Percentiles rank a stretch among this genome's conserved stretches.
phyloP scores from a whole-genome alignment of 2,888 invertebrate genomes.

The Dolomedes plantarius region DNA sequence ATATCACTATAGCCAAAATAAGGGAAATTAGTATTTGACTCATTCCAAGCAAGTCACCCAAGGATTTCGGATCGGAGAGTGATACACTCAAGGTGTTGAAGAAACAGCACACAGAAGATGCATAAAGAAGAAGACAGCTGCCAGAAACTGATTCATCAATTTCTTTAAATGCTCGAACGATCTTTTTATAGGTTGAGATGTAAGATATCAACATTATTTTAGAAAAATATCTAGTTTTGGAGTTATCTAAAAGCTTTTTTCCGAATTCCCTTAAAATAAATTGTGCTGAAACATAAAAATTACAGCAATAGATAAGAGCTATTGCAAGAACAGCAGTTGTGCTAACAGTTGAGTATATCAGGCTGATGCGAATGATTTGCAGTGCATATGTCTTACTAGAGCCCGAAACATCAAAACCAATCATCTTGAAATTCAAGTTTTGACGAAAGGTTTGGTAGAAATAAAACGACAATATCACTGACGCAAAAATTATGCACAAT shows the following conservation, averaged over 20 bases:
- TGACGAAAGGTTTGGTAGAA: neutral
- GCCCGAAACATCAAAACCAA: neutral
- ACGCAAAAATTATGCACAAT: neutral
- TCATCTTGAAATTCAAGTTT: neutral
- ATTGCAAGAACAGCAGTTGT: conserved; percentile 1
- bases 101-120: conserved; percentile 26
- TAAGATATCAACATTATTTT: neutral
- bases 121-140: conserved; percentile 23
- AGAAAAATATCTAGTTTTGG: neutral
- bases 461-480: conserved; percentile 3
- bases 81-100: conserved; percentile 19
- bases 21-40: conserved; percentile 18
- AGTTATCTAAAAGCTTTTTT: neutral
- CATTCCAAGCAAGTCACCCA: neutral
- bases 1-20: conserved; percentile 22
- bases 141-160: conserved; percentile 12
- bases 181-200: conserved; percentile 25
- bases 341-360: neutral
- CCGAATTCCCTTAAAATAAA: neutral
- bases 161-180: conserved; percentile 4
- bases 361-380: neutral
- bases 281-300: conserved; percentile 12
- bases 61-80: neutral
- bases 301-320: conserved; percentile 22
- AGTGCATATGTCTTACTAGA: neutral